These are phyloP conservation scores for Liasis olivaceus DNA, from an alignment of 2,797 vertebrate genomes.

Conservation along the genomic window DNA sequence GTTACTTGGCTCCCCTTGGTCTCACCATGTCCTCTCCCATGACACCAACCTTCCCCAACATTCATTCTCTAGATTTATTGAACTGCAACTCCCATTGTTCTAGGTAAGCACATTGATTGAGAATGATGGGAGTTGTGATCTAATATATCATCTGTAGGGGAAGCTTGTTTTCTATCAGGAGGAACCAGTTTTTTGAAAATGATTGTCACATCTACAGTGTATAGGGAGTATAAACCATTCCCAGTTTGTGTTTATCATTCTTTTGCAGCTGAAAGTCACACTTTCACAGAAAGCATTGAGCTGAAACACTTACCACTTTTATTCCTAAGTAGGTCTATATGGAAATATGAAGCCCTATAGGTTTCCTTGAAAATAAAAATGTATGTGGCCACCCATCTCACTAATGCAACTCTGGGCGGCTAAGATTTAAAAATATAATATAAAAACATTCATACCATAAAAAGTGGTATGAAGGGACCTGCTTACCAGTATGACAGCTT, in stretches of 20 bases:
- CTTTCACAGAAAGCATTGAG: background rate
- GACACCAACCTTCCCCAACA: background rate
- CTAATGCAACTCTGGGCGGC: background rate
- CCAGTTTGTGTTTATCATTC: background rate
- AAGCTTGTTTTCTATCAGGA: background rate
- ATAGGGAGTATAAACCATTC: background rate
- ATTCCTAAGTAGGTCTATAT: background rate
- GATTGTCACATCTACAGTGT: background rate
- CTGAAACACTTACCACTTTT: background rate
- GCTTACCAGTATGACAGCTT: background rate
- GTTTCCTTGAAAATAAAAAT: background rate
- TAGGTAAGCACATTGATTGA: background rate
- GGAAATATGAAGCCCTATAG: background rate
- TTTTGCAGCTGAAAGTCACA: background rate
- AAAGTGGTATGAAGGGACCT: background rate
- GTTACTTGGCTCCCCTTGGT: background rate
- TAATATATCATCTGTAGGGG: background rate
- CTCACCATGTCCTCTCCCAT: background rate
- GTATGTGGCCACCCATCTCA: background rate
- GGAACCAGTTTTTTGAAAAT: background rate
- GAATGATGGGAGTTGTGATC: background rate
- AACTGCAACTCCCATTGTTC: background rate
- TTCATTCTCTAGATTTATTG: background rate
- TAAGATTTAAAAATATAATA: background rate
- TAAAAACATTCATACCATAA: background rate